Evolutionary conservation across 1,140 invertebrate genomes (phyloP), one percentile per base, ranked within the genome.

Genomic region (Drosophila melanica): DNA sequence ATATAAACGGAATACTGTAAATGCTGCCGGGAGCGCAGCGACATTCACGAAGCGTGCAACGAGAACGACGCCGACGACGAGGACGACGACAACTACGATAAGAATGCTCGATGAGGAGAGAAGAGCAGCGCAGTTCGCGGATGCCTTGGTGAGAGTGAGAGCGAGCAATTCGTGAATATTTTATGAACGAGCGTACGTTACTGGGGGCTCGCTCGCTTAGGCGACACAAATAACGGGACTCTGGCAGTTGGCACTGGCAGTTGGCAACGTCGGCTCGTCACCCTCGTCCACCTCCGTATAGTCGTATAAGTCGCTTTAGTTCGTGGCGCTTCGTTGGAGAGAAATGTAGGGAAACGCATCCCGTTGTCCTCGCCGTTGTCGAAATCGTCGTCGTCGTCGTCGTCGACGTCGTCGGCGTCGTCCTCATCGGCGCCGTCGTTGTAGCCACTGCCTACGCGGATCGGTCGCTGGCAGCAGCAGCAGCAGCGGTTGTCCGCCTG

Each of bases 91-190:
- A 41, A 48, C 27, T 50, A 60, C 30, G 35, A 74, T 45, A 59
- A 50, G 47, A 57, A 48, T 57, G 18, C 51, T 50, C 35, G 48
- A 60, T 18, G 42, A 63, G 67, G 64, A 51, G 65, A 51, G 76
- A 67, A 80, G 78, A 81, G 75, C 60, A 60, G 23, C 59, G 18
- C 20, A 58, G 20, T 58, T 64, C 51, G 55, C 20, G 41, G 12
- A 35, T 81, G 70, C 70, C 75, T 71, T 53, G 48, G 82, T 57
- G 79, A 77, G 87, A 90, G 75, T 74, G 87, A 87, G 87, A 80
- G 79, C 87, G 79, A 78, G 64, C 67, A 90, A 90, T 90, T 90
- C 87, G 87, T 90, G 77, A 90, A 90, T 90, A 86, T 87, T 90
- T 90, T 47, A 90, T 90, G 72, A 90, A 82, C 85, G 80, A 89